phyloP scores from a whole-genome alignment of 2,797 vertebrate species.

The Crocidura indochinensis region DNA sequence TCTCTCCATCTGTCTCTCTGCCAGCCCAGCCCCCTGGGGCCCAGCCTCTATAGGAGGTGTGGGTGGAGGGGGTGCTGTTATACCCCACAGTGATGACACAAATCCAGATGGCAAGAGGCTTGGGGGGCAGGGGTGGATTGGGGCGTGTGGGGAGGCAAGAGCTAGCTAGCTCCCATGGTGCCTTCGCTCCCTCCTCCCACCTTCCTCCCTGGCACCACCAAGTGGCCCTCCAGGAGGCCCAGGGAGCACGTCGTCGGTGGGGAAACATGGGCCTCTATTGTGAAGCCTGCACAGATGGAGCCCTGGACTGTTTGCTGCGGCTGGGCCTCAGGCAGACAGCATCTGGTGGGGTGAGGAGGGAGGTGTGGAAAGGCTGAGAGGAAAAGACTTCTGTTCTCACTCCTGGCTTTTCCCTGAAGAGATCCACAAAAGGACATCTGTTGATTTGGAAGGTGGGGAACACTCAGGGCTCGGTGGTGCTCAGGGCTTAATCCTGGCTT shows the following conservation, averaged over 20 bases:
- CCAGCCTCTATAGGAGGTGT: constrained; percentile 3
- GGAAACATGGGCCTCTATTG: constrained; percentile 76
- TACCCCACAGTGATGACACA: constrained; percentile 43
- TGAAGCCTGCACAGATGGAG: constrained; percentile 82
- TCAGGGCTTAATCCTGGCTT: too few relatives aligned
- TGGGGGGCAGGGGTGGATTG: constrained; percentile 44
- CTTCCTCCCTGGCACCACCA: constrained; percentile 51
- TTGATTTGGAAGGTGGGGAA: too few relatives aligned
- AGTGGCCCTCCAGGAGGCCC: constrained; percentile 75
- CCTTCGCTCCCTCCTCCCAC: not conserved
- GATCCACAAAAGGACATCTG: too few relatives aligned
- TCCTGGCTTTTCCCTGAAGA: not conserved
- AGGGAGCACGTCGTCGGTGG: constrained; percentile 65
- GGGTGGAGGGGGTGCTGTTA: constrained; percentile 25
- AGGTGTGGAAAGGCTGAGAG: not conserved
- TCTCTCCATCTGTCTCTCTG: not conserved
- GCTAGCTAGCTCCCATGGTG: not conserved
- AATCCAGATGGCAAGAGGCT: constrained; percentile 75
- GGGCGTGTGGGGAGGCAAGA: constrained; percentile 22
- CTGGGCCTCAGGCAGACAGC: constrained; percentile 67
- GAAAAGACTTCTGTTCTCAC: constrained; percentile 51
- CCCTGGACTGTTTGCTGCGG: constrained; percentile 76
- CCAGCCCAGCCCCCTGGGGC: not conserved
- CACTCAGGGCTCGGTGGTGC: too few relatives aligned
- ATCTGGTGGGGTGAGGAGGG: constrained; percentile 67